These are phyloP conservation scores for Xiphophorus hellerii DNA, from an alignment of 2,113 vertebrate species.

Conservation along the genomic window DNA sequence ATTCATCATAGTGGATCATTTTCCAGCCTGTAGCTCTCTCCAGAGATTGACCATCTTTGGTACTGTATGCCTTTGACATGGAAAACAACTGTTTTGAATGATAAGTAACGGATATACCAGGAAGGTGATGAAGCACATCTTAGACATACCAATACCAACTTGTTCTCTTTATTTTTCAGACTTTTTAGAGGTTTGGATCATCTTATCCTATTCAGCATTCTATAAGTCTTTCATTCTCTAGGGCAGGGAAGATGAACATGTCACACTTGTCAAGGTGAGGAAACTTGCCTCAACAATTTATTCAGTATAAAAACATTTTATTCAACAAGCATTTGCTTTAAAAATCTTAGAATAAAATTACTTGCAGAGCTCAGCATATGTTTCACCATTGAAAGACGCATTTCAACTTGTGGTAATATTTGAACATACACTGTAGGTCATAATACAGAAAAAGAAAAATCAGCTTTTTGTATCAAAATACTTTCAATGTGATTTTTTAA, in stretches of 20 bases:
- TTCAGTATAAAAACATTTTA: neutral
- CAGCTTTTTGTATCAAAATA: no score
- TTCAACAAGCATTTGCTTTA: neutral
- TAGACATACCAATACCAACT: constrained; percentile 8
- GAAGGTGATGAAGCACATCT: constrained; percentile 33
- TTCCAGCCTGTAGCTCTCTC: constrained; percentile 46
- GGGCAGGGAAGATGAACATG: constrained; percentile 1
- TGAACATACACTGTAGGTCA: no score
- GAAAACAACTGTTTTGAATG: constrained; percentile 62
- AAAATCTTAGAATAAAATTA: neutral
- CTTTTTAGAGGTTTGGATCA: constrained; percentile 40
- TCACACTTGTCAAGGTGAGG: constrained; percentile 26
- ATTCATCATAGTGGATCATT: constrained; percentile 70
- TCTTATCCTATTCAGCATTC: constrained; percentile 10
- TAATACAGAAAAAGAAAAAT: no score
- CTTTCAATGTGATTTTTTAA: no score
- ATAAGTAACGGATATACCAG: constrained; percentile 56
- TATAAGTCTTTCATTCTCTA: neutral
- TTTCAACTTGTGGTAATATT: neutral
- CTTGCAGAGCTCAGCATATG: neutral
- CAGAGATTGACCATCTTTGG: constrained; percentile 64
- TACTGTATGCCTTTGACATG: constrained; percentile 56
- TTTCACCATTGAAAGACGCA: neutral
- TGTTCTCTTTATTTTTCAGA: constrained; percentile 9
- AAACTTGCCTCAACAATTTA: constrained; percentile 28